Evolutionary conservation across 2,113 vertebrate genomes (phyloP).

Genomic region (Actenoides lindsayi): DNA sequence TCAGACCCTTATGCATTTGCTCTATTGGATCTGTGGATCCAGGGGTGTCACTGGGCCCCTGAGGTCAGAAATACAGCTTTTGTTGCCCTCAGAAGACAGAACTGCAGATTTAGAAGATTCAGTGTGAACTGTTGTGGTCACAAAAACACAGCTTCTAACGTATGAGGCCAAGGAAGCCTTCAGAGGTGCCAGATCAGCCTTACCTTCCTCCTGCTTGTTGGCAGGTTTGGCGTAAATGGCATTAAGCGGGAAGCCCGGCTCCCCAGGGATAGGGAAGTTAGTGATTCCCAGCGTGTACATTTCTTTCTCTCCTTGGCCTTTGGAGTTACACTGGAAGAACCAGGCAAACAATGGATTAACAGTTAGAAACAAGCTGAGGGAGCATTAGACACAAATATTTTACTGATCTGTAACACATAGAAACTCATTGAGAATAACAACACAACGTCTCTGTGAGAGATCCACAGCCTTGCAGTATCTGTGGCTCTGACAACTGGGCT

Average conservation of each 20-base stretch:
- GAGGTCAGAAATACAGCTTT: background rate
- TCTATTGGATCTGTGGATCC: background rate
- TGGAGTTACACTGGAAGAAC: constrained; percentile 90
- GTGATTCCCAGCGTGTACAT: constrained; percentile 99
- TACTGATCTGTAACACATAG: background rate
- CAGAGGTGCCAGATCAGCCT: constrained; percentile 17
- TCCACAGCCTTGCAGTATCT: background rate
- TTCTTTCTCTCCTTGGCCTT: constrained; percentile 95
- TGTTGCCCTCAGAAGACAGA: background rate
- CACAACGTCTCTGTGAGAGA: background rate
- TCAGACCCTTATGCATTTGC: background rate
- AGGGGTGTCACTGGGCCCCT: background rate
- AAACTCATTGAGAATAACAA: background rate
- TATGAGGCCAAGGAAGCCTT: background rate
- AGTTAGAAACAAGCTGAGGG: background rate
- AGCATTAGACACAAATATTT: background rate
- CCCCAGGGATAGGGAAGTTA: constrained; percentile 97
- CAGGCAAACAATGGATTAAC: background rate
- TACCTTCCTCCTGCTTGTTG: constrained; percentile 84
- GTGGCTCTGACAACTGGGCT: background rate
- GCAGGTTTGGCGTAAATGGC: constrained; percentile 90
- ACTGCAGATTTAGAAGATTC: background rate
- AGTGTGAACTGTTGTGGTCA: background rate
- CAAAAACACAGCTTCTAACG: background rate
- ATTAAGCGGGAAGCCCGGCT: constrained; percentile 97